phyloP scores from a whole-genome alignment of 2,113 vertebrate species.

The Corythoichthys haematopterus region DNA sequence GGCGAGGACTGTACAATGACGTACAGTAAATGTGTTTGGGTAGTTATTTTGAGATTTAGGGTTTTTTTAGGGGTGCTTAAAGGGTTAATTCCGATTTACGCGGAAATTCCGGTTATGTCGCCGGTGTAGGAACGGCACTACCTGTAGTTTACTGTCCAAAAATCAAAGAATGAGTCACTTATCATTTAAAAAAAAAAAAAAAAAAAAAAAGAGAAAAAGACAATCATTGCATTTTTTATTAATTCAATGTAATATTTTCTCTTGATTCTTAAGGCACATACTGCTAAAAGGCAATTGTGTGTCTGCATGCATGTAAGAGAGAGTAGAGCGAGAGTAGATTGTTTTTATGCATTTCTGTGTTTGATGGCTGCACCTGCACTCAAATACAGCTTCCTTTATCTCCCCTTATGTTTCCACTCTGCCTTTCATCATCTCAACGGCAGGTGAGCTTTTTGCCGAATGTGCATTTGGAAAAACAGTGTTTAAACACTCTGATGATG shows the following conservation, averaged over 20 bases:
- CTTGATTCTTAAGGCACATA: not conserved
- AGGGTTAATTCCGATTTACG: too few relatives aligned
- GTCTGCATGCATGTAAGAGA: not conserved
- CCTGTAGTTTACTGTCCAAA: too few relatives aligned
- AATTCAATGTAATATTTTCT: too few relatives aligned
- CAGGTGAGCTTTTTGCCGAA: slow-evolving; percentile 31
- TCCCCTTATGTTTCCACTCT: slow-evolving; percentile 11
- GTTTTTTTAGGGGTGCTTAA: too few relatives aligned
- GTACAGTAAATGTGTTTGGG: too few relatives aligned
- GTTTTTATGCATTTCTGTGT: not conserved
- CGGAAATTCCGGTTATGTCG: too few relatives aligned
- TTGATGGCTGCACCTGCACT: not conserved
- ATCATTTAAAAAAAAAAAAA: too few relatives aligned
- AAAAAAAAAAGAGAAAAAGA: not conserved
- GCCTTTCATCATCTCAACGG: slow-evolving; percentile 42
- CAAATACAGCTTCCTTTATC: slow-evolving; percentile 7
- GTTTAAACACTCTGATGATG: slow-evolving; percentile 60
- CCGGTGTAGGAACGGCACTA: too few relatives aligned
- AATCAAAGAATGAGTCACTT: too few relatives aligned
- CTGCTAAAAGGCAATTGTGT: not conserved
- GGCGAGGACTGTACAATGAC: too few relatives aligned
- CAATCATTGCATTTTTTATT: not conserved
- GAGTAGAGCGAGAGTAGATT: not conserved
- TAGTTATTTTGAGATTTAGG: too few relatives aligned
- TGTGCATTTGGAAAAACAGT: slow-evolving; percentile 32